Conservation (phyloP, 2,888 invertebrate genomes). For the Himalopsyche anomala region DNA sequence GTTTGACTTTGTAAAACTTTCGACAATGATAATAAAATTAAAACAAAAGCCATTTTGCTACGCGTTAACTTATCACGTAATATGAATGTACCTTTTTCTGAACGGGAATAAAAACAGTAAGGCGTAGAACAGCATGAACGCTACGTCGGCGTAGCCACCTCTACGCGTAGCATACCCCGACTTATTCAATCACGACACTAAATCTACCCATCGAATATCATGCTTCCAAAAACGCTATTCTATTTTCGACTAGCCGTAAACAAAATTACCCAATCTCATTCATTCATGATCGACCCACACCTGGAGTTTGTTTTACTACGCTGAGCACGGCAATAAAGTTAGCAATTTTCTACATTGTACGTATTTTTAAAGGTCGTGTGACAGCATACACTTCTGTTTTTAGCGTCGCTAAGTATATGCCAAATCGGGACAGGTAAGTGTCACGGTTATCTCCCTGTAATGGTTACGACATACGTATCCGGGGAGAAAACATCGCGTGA, state of each 20-base stretch:
- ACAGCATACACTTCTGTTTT: slow-evolving; percentile 6
- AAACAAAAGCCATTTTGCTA: no score
- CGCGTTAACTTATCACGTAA: no score
- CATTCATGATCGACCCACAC: slow-evolving; percentile 16
- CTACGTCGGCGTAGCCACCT: background rate
- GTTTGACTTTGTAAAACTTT: no score
- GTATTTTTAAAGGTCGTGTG: slow-evolving; percentile 6
- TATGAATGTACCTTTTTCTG: no score
- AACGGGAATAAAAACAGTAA: no score
- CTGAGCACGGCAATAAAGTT: slow-evolving; percentile 13
- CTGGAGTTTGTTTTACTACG: background rate
- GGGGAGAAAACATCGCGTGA: slow-evolving; percentile 6
- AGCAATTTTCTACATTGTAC: slow-evolving; percentile 21
- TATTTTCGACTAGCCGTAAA: slow-evolving; percentile 15
- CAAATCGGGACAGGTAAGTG: background rate
- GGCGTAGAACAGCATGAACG: background rate
- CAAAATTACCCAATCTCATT: slow-evolving; percentile 16
- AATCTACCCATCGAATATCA: slow-evolving; percentile 21
- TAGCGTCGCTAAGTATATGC: slow-evolving; percentile 19
- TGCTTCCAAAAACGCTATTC: background rate
- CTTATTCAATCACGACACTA: slow-evolving; percentile 12
- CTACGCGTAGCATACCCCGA: background rate
- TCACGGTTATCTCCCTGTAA: background rate
- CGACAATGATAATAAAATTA: no score
- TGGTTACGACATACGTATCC: background rate